A percentile compares a stretch with the other conserved stretches of the same genome.
Evolutionary conservation across 1,140 invertebrate species (phyloP).

Genomic region (Arctopsyche grandis): DNA sequence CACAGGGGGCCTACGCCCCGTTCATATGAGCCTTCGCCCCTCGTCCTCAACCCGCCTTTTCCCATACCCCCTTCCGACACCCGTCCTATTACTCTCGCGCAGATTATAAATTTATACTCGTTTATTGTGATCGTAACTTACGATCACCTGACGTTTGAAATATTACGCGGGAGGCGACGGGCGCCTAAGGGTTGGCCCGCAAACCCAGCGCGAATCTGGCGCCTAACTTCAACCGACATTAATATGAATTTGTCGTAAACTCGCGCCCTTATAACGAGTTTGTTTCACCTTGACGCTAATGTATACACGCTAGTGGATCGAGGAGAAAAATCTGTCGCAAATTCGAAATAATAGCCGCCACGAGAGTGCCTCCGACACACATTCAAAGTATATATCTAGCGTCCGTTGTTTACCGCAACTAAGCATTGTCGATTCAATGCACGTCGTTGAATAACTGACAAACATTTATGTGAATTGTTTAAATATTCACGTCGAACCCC

Average conservation of each 20-base stretch:
- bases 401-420: too few species aligned
- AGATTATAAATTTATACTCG: constrained; percentile 46
- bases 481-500: too few species aligned
- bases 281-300: neutral
- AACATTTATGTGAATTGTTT: too few species aligned
- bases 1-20: constrained; percentile 24
- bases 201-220: neutral
- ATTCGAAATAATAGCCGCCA: neutral
- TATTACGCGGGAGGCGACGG: constrained; percentile 14
- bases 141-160: constrained; percentile 37
- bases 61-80: neutral
- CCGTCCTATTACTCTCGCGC: too few species aligned
- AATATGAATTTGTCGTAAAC: constrained; percentile 31
- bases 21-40: constrained; percentile 2
- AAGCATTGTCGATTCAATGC: too few species aligned
- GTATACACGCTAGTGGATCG: neutral
- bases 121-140: constrained; percentile 46
- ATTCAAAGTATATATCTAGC: neutral
- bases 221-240: neutral
- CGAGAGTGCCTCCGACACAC: neutral
- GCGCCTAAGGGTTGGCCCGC: neutral
- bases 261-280: constrained; percentile 12
- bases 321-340: neutral
- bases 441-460: too few species aligned
- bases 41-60: neutral